Base-by-base conservation (phyloP, 1,140 invertebrate species). In the Himalopsyche phryganea region DNA sequence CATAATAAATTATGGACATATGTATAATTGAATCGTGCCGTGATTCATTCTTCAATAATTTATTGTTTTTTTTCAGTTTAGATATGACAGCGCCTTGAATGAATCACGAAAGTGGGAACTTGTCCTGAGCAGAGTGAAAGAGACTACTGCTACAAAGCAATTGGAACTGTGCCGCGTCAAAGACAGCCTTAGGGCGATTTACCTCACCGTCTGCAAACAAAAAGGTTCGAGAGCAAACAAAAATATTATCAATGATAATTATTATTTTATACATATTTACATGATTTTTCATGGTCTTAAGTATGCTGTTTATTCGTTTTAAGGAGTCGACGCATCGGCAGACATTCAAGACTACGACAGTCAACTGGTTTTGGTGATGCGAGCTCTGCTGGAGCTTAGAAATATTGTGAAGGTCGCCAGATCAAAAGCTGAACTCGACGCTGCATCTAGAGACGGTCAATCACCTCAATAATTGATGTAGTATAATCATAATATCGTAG, bases 21-120 rank as follows among this genome's bases (percentile, higher is more conserved):
- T n/a, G n/a, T n/a, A n/a, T n/a, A n/a, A n/a, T n/a, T n/a, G n/a
- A n/a, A n/a, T n/a, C n/a, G n/a, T n/a, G n/a, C n/a, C n/a, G n/a
- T n/a, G n/a, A n/a, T n/a, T n/a, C n/a, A n/a, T n/a, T n/a, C n/a
- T n/a, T n/a, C n/a, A n/a, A n/a, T n/a, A n/a, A n/a, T n/a, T n/a
- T n/a, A n/a, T n/a, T n/a, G n/a, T n/a, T n/a, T n/a, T n/a, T n/a
- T n/a, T n/a, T 9, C 65, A 78, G 76, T 72, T 71, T 70, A 71
- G 72, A 17, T 74, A 74, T 58, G 73, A 75, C 61, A 69, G 73
- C 50, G 69, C 74, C 2, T 60, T 70, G 3, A 76, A 71, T 47
- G 67, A 75, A 0, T 73, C 74, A 1, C 69, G 75, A 6, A 74
- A 77, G 58, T 76, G 74, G 76, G 74, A 78, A 63, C 45, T 77